A percentile compares a stretch with the other conserved stretches of the same genome.
Conservation (phyloP, 2,113 vertebrate genomes). For the Xiphophorus hellerii region DNA sequence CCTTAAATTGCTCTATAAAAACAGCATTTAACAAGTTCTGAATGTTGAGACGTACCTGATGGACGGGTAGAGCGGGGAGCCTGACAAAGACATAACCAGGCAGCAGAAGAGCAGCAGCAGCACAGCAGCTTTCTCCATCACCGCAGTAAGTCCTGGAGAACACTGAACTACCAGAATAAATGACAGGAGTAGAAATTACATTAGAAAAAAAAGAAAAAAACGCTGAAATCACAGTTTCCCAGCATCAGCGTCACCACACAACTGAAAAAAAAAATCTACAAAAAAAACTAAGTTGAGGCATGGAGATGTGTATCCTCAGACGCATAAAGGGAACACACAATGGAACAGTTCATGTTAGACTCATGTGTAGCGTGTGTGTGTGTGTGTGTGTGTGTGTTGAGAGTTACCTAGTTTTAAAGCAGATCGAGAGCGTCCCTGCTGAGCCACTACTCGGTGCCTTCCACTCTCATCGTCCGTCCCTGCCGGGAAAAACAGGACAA, state of each 20-base stretch:
- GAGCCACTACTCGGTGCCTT: slow-evolving; percentile 29
- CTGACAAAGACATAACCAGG: slow-evolving; percentile 80
- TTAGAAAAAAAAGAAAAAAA: slow-evolving; percentile 43
- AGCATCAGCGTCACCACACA: slow-evolving; percentile 36
- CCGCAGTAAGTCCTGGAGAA: slow-evolving; percentile 66
- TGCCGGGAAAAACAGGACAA: slow-evolving; percentile 32
- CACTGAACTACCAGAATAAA: slow-evolving; percentile 50
- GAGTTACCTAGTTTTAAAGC: slow-evolving; percentile 45
- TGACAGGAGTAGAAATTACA: slow-evolving; percentile 62
- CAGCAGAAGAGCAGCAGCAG: slow-evolving; percentile 84
- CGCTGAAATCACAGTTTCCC: slow-evolving; percentile 60
- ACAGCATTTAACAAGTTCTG: slow-evolving; percentile 4
- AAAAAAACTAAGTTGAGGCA: slow-evolving; percentile 16
- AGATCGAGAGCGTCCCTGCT: slow-evolving; percentile 22
- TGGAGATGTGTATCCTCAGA: background rate
- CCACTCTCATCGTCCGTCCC: slow-evolving; percentile 41
- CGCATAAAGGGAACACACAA: background rate
- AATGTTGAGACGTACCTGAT: slow-evolving; percentile 83
- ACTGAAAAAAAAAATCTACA: slow-evolving; percentile 17
- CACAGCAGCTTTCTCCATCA: slow-evolving; percentile 82
- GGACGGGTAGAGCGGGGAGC: slow-evolving; percentile 82
- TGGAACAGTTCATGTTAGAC: background rate
- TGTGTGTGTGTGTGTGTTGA: background rate
- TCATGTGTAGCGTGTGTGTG: background rate
- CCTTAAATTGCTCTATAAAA: background rate